phyloP scores from a whole-genome alignment of 2,797 vertebrate species.

The Pelodytes ibericus region DNA sequence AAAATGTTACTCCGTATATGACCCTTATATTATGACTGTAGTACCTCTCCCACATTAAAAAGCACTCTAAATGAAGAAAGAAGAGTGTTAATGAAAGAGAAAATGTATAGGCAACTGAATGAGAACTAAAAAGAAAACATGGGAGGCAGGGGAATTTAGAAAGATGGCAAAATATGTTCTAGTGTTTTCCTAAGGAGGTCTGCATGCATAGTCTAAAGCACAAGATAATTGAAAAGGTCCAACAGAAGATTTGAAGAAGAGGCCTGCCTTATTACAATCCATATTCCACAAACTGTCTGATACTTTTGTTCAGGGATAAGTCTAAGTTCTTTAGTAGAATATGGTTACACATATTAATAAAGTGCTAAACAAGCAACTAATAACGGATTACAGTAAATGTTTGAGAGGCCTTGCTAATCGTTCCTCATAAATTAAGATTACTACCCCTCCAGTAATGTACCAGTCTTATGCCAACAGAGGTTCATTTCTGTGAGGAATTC shows the following conservation, averaged over 20 bases:
- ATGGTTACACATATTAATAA: slow-evolving; percentile 29
- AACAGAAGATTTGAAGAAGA: slow-evolving; percentile 55
- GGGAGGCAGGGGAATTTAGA: slow-evolving; percentile 45
- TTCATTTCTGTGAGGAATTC: slow-evolving; percentile 3
- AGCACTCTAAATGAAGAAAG: slow-evolving; percentile 71
- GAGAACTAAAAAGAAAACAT: slow-evolving; percentile 43
- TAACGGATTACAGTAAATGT: slow-evolving; percentile 52
- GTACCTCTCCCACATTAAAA: slow-evolving; percentile 76
- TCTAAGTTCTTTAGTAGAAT: slow-evolving; percentile 27
- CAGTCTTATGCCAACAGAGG: slow-evolving; percentile 33
- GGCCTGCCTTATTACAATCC: slow-evolving; percentile 37
- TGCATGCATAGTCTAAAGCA: slow-evolving; percentile 44
- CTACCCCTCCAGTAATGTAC: slow-evolving; percentile 38
- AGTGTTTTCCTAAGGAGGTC: slow-evolving; percentile 53
- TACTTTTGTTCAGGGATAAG: slow-evolving; percentile 18
- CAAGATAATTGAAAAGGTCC: slow-evolving; percentile 51
- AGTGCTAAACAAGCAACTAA: slow-evolving; percentile 41
- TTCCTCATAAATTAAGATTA: slow-evolving; percentile 48
- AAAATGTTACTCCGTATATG: slow-evolving; percentile 79
- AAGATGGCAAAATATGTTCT: slow-evolving; percentile 54
- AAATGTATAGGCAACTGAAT: slow-evolving; percentile 65
- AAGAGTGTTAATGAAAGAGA: slow-evolving; percentile 65
- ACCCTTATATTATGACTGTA: slow-evolving; percentile 71
- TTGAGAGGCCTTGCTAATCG: slow-evolving; percentile 32
- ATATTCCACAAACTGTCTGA: slow-evolving; percentile 38